phyloP scores from a whole-genome alignment of 2,113 vertebrate species.

The Oreocharis arfaki region DNA sequence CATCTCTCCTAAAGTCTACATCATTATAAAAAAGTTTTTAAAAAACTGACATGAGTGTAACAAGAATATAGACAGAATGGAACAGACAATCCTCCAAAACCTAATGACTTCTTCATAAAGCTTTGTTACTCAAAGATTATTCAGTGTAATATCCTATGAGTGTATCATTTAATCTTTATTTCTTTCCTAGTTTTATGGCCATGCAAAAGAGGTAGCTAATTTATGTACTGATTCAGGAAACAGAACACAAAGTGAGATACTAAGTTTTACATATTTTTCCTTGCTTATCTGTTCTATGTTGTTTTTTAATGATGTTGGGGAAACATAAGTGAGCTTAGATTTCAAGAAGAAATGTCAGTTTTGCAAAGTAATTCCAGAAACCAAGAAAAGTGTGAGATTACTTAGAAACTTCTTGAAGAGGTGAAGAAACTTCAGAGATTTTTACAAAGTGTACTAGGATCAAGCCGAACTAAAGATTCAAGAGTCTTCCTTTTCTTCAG shows the following conservation, averaged over 20 bases:
- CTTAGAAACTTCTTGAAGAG: background rate
- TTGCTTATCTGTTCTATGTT: background rate
- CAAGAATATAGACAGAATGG: background rate
- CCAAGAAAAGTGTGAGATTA: background rate
- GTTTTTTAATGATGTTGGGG: background rate
- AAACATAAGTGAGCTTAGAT: background rate
- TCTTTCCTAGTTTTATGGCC: background rate
- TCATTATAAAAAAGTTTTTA: background rate
- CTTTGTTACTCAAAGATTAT: background rate
- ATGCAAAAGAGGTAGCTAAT: background rate
- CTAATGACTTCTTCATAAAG: background rate
- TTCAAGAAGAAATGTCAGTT: background rate
- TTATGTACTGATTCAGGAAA: background rate
- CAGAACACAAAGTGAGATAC: background rate
- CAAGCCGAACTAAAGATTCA: background rate
- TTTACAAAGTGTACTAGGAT: background rate
- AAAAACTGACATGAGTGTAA: background rate
- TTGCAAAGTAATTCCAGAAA: background rate
- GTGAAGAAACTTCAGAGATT: background rate
- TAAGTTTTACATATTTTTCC: background rate
- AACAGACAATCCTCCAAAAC: background rate
- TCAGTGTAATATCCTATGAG: background rate
- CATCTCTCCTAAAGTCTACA: background rate
- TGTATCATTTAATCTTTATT: background rate
- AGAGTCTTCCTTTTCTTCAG: background rate